phyloP scores from a whole-genome alignment of 1,140 invertebrate genomes.

The Drosophila serrata region DNA sequence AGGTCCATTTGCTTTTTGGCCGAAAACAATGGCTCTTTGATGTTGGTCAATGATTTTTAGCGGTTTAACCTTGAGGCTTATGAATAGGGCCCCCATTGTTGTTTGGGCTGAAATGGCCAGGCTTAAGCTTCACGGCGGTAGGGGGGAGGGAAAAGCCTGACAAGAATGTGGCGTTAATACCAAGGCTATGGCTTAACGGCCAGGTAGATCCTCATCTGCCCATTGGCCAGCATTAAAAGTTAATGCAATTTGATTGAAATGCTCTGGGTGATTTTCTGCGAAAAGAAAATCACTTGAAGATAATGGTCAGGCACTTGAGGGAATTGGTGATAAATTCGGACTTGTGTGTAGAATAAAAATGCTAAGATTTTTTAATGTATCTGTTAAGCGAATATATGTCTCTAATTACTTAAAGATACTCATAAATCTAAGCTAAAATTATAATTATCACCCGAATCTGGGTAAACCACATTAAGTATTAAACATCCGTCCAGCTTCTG shows the following conservation, averaged over 20 bases:
- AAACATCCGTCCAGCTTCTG: not conserved
- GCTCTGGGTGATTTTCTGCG: not conserved
- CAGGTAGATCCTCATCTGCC: slow-evolving; percentile 44
- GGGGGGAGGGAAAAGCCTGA: slow-evolving; percentile 39
- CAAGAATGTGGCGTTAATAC: slow-evolving; percentile 51
- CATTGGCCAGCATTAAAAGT: slow-evolving; percentile 48
- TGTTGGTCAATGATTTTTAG: slow-evolving; percentile 82
- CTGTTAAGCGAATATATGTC: not conserved
- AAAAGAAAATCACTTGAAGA: not conserved
- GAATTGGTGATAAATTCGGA: slow-evolving; percentile 17
- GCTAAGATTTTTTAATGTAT: not conserved
- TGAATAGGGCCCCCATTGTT: slow-evolving; percentile 70
- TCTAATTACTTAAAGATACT: not conserved
- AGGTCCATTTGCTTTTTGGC: slow-evolving; percentile 53
- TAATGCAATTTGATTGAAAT: slow-evolving; percentile 71
- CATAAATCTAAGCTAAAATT: not conserved
- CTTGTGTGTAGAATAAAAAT: not conserved
- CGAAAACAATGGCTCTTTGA: slow-evolving; percentile 72
- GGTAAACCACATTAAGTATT: not conserved
- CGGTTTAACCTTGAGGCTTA: slow-evolving; percentile 78
- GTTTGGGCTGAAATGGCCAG: not conserved
- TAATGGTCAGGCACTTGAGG: slow-evolving; percentile 10
- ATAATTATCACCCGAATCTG: not conserved
- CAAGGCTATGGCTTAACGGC: slow-evolving; percentile 31
- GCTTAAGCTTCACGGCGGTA: not conserved